These are phyloP conservation scores for Spermophilus dauricus DNA, from an alignment of 2,113 vertebrate genomes.

Conservation along the genomic window DNA sequence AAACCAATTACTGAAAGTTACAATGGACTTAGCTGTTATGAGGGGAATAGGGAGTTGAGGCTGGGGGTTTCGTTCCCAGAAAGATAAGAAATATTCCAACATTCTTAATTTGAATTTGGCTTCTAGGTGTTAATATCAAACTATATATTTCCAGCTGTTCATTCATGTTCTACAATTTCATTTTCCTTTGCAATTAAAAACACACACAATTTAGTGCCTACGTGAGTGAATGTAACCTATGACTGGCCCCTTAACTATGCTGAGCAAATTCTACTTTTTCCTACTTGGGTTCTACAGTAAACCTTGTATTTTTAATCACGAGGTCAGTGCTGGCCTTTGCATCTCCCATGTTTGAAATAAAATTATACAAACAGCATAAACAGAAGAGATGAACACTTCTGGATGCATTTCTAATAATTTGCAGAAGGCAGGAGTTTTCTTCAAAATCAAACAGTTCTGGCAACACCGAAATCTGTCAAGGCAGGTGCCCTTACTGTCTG, in stretches of 20 bases:
- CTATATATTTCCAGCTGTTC: slow-evolving; percentile 28
- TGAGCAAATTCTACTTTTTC: not conserved
- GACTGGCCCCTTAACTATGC: too few relatives aligned
- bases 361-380: not conserved
- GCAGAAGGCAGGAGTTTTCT: not conserved
- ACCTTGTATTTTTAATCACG: not conserved
- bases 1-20: slow-evolving; percentile 77
- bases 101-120: slow-evolving; percentile 47
- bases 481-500: not conserved
- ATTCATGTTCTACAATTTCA: not conserved
- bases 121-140: slow-evolving; percentile 52
- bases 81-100: slow-evolving; percentile 53
- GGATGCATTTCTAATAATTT: not conserved
- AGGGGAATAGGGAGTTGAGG: not conserved
- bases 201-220: not conserved
- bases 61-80: slow-evolving; percentile 29
- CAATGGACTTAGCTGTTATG: slow-evolving; percentile 59
- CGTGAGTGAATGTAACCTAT: not conserved
- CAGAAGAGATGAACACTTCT: not conserved
- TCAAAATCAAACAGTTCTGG: not conserved
- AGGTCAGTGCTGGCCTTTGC: not conserved
- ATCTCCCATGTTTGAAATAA: not conserved
- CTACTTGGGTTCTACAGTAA: not conserved
- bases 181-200: slow-evolving; percentile 50
- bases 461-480: not conserved